Base-by-base conservation (phyloP, 1,140 invertebrate genomes). In the Pogonognathellus flavescens region DNA sequence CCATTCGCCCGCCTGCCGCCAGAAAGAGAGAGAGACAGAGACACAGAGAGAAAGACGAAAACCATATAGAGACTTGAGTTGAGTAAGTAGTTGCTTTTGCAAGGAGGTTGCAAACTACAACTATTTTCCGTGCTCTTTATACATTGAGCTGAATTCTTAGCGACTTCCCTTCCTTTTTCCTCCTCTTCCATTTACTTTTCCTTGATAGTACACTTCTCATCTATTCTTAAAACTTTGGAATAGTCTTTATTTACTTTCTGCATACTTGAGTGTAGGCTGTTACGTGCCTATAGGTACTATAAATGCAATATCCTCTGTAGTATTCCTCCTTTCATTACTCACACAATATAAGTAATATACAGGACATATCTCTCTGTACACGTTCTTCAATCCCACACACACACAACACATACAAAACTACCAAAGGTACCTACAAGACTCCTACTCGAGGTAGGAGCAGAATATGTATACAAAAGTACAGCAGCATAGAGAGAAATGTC, bases 111-210 rank as follows among this genome's bases (percentile, higher is more conserved):
- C 31, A 41, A 41, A 41, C 31, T 41, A 41, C 31, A 41, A 41
- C 31, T 41, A 41, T 41, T 41, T 41, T 41, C 31, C 31, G 2
- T 41, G 31, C 31, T 41, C 31, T 41, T 41, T 41, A 41, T 41
- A 7, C 70, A 76, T n/a, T 76, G 70, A 76, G 41, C 70, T 76
- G 31, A 76, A 76, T 76, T 76, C 70, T 76, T 76, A 50, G 70
- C 25, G 41, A 76, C 31, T 70, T 70, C 7, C 31, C 62, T 84
- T n/a, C 82, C 81, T 55, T 55, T 52, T 80, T 80, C 76, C 31
- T n/a, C 52, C 18, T 72, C 82, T 84, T 20, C 55, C 82, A 49
- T 72, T 84, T 76, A 70, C 72, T 84, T 76, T 72, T 31, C 50
- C 31, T 22, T 57, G 22, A 16, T 20, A 25, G 80, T 81, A 52